Evolutionary conservation across 30 jellyfish, hydroid and myxozoan genomes (phyloP), one percentile per base, ranked within the genome.

Genomic region (Pseudorhiza aurosa): DNA sequence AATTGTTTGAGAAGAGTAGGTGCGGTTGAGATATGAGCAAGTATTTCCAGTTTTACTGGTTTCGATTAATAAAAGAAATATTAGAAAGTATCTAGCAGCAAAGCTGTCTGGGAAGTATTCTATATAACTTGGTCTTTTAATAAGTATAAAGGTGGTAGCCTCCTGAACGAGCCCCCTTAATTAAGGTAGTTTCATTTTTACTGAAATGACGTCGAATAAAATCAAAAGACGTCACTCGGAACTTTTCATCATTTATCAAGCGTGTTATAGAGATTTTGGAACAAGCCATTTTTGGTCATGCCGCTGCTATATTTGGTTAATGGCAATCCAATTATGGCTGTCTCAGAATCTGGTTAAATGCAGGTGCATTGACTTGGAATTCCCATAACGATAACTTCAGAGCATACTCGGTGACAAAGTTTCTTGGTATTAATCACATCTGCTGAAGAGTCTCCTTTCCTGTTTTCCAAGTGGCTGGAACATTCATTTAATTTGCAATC

Each of bases 401-500:
- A 28, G 15, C 8, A 26, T 31, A 51, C 55, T 59, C 30, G 71
- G 4, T 29, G 39, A 57, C 39, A 8, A 51, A 59, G 55, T 59
- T 59, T 59, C 55, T 59, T 29, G 55, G 74, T 29, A n/a, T 59
- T 59, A 45, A 27, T 30, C 46, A 15, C 59, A 32, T 72, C 71
- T 57, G 80, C 37, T 37, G 58, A 12, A 14, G 50, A 50, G 58
- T 17, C 50, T 24, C 71, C 15, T 17, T 37, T 44, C 59, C 45
- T 17, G 19, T 27, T 47, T 25, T 31, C 8, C 40, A 18, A 22
- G 60, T 44, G 78, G 79, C 29, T 5, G 8, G 32, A 22, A 58
- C 71, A 26, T 46, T 60, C 65, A 56, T 57, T 68, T 53, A 50
- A 72, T 51, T 72, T 56, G 75, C 75, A 28, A 58, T 75, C 88